Evolutionary conservation across 2,797 vertebrate genomes (phyloP).

Genomic region (Esox masquinongy): DNA sequence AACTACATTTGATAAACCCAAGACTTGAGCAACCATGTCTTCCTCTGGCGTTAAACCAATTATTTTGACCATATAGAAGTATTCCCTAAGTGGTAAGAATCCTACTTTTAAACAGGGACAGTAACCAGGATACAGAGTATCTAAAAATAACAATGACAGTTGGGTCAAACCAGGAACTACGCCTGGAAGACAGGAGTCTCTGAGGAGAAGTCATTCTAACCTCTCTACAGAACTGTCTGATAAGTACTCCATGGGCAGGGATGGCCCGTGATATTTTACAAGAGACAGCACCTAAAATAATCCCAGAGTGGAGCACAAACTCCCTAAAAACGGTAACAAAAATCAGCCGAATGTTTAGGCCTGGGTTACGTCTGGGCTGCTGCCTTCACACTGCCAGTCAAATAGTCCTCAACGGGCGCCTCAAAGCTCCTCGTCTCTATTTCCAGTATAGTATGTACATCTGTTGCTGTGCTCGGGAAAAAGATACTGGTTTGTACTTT

Average conservation of each 20-base stretch:
- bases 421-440: background rate
- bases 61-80: slow-evolving; percentile 61
- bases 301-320: background rate
- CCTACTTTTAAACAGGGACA: slow-evolving; percentile 58
- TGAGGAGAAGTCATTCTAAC: background rate
- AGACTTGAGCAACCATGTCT: slow-evolving; percentile 11
- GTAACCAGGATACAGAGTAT: slow-evolving; percentile 60
- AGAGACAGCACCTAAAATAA: background rate
- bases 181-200: background rate
- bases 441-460: background rate
- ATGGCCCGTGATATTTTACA: background rate
- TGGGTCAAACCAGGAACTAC: background rate
- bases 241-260: background rate
- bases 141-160: slow-evolving; percentile 62
- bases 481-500: background rate
- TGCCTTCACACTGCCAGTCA: background rate
- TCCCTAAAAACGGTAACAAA: background rate
- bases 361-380: background rate
- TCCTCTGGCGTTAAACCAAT: slow-evolving; percentile 60
- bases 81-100: slow-evolving; percentile 62
- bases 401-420: background rate
- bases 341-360: background rate
- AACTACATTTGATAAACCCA: slow-evolving; percentile 1
- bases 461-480: background rate
- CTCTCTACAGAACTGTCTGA: background rate